Base-by-base conservation (phyloP, 2,888 invertebrate species). In the Apodemia duryi region DNA sequence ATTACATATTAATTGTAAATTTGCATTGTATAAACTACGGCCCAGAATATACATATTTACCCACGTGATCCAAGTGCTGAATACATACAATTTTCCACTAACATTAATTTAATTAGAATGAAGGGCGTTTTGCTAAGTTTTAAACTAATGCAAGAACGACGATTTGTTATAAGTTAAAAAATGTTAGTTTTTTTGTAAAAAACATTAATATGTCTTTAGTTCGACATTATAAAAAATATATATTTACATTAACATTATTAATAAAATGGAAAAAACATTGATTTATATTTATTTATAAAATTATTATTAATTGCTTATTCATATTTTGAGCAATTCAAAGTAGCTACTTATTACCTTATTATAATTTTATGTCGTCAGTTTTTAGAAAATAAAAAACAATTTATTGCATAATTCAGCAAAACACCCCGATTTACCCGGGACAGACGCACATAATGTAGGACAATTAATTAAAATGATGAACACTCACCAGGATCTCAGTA, bases 401-500 rank as follows among this genome's bases (percentile, higher is more conserved):
- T 5, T 35, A 35, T 43, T 43, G 11, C 11, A 43, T 43, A 43
- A 43, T 32, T 57, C 4, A 57, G 57, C 57, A 57, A 57, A 57
- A 57, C 57, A 57, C 57, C 57, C 57, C 57, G 11, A 11, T 29
- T 29, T 62, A 63, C 57, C 52, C 65, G 46, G n/a, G n/a, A 67
- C 61, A 69, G 68, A 72, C 72, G 72, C 68, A 71, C 71, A 73
- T 72, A 71, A 73, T 67, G 71, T 68, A 73, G 71, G 70, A 67
- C 69, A 72, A 71, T 74, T 81, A 83, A 85, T 87, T 85, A 87
- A 86, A 90, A 71, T 80, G 84, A 89, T 89, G 88, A 83, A 86
- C 90, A 91, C 91, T 91, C 91, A 91, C 91, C 91, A 82, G 83
- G 84, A 76, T 84, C 79, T 84, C 84, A 83, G 85, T 84, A 88